Evolutionary conservation across 2,797 vertebrate genomes (phyloP).

Genomic region (Phrynocephalus vlangalii): DNA sequence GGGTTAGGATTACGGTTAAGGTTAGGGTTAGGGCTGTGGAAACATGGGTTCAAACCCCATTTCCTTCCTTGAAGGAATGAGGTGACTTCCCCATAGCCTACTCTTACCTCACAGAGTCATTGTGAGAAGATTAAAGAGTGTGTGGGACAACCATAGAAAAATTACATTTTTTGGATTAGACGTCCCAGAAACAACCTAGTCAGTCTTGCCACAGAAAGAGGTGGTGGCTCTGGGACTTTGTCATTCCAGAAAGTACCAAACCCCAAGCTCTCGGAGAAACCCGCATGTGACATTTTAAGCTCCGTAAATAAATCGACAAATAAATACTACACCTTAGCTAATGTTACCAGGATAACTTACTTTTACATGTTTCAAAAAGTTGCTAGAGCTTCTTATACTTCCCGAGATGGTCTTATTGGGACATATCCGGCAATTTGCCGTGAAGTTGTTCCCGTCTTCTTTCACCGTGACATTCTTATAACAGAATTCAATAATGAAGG

Average conservation of each 20-base stretch:
- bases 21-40: not conserved
- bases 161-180: no score
- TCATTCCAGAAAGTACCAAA: no score
- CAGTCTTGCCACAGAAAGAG: no score
- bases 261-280: no score
- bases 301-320: no score
- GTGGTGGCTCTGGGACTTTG: no score
- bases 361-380: slow-evolving; percentile 7
- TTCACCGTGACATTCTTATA: not conserved
- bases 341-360: not conserved
- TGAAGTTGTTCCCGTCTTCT: not conserved
- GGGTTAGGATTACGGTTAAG: no score
- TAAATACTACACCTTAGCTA: not conserved
- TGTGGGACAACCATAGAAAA: no score
- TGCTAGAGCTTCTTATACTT: not conserved
- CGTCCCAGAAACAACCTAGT: no score
- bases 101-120: not conserved
- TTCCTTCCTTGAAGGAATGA: not conserved
- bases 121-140: not conserved
- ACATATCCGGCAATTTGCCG: not conserved
- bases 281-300: no score
- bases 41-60: not conserved
- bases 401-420: slow-evolving; percentile 5
- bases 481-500: slow-evolving; percentile 1
- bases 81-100: not conserved